A percentile compares a stretch with the other conserved stretches of the same genome.
These are phyloP conservation scores for Craseonycteris thonglongyai DNA, from an alignment of 2,113 vertebrate species.

Conservation along the genomic window DNA sequence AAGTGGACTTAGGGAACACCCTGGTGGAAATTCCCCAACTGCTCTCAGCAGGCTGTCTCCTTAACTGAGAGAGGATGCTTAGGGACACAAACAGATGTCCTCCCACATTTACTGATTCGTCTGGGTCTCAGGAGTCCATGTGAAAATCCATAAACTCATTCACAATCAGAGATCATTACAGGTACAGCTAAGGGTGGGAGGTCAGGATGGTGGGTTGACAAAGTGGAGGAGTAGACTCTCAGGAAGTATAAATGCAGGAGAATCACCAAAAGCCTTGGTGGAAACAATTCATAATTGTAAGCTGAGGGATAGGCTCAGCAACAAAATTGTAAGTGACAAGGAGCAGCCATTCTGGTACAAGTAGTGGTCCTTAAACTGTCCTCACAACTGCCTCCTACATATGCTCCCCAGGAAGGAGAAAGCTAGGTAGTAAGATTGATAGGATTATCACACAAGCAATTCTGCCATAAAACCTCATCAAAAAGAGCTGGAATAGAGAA, in stretches of 20 bases:
- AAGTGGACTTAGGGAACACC: neutral
- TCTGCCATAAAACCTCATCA: neutral
- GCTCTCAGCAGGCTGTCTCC: constrained; percentile 2
- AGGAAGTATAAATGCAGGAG: neutral
- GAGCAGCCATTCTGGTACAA: neutral
- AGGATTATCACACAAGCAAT: neutral
- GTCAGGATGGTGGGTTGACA: neutral
- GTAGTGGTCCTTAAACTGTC: neutral
- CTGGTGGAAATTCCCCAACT: constrained; percentile 15
- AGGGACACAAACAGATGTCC: constrained; percentile 33
- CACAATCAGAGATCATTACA: neutral
- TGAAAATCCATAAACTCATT: constrained; percentile 3
- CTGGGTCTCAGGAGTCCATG: constrained; percentile 24
- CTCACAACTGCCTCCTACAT: neutral
- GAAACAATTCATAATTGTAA: neutral
- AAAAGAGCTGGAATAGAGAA: neutral
- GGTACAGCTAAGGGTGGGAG: neutral
- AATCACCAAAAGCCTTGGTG: neutral
- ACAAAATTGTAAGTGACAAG: neutral
- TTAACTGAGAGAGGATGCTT: neutral
- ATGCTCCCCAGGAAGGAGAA: neutral
- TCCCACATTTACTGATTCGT: constrained; percentile 1
- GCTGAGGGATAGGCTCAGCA: neutral
- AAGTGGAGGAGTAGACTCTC: neutral
- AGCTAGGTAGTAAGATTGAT: neutral